Evolutionary conservation across 2,888 invertebrate genomes (phyloP).

Genomic region (Phalera bucephala): DNA sequence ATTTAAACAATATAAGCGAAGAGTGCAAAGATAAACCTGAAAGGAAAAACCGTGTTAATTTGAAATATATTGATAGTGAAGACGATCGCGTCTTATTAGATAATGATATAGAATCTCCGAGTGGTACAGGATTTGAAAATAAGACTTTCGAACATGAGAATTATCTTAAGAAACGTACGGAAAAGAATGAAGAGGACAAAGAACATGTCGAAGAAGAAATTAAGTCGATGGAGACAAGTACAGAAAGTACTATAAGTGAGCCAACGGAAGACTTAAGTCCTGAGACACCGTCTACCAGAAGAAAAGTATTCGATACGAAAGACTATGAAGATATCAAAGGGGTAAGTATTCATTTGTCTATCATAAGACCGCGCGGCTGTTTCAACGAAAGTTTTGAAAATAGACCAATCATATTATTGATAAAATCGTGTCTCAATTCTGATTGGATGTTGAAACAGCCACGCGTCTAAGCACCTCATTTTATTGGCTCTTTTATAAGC

Average conservation of each 20-base stretch:
- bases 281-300: constrained; percentile 63
- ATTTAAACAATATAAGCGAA: constrained; percentile 45
- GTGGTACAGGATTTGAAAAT: constrained; percentile 75
- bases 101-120: constrained; percentile 73
- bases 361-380: constrained; percentile 12
- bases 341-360: constrained; percentile 57
- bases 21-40: constrained; percentile 45
- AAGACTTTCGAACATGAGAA: constrained; percentile 77
- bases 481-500: constrained; percentile 41
- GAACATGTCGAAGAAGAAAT: constrained; percentile 48
- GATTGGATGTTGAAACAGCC: constrained; percentile 8
- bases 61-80: constrained; percentile 71
- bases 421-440: background rate
- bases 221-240: constrained; percentile 74
- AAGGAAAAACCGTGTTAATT: constrained; percentile 47
- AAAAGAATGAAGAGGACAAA: constrained; percentile 55
- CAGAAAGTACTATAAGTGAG: constrained; percentile 72
- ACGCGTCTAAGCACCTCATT: constrained; percentile 25
- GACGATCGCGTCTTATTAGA: constrained; percentile 62
- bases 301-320: constrained; percentile 57
- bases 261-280: constrained; percentile 67
- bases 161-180: constrained; percentile 69
- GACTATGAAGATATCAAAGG: constrained; percentile 65
- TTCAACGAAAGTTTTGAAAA: constrained; percentile 15
- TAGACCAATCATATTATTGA: background rate